Conservation (phyloP, 2,888 invertebrate genomes). For the Zaprionus lineosus region DNA sequence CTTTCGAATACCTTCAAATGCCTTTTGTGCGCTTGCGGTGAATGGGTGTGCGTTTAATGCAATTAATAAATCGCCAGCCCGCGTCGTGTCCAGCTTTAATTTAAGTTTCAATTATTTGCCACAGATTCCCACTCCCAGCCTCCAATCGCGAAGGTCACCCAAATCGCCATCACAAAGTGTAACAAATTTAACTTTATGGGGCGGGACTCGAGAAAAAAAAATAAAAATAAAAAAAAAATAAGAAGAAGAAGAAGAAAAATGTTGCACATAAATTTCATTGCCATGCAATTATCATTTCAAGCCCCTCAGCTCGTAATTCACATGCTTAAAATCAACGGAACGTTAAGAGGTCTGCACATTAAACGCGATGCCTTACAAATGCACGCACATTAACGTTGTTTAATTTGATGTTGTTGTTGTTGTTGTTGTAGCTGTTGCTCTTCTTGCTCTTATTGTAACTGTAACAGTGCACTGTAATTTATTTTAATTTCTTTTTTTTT, state of each 20-base stretch:
- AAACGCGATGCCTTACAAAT: conserved; percentile 39
- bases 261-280: conserved; percentile 67
- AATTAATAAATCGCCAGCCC: conserved; percentile 45
- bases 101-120: background rate
- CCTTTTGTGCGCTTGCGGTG: background rate
- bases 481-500: conserved; percentile 34
- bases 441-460: too few relatives aligned
- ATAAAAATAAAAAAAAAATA: too few relatives aligned
- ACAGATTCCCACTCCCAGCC: background rate
- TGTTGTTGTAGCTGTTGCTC: too few relatives aligned
- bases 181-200: too few relatives aligned
- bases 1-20: conserved; percentile 19
- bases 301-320: conserved; percentile 56
- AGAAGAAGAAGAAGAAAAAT: conserved; percentile 37
- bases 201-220: too few relatives aligned
- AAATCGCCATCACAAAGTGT: conserved; percentile 35
- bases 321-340: conserved; percentile 59
- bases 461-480: conserved; percentile 65
- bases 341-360: conserved; percentile 37
- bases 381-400: conserved; percentile 69
- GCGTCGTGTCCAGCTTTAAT: conserved; percentile 23
- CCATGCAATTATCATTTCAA: conserved; percentile 70
- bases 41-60: conserved; percentile 44
- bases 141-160: conserved; percentile 36
- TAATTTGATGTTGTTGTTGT: too few relatives aligned